These are phyloP conservation scores for Platysternon megacephalum DNA, from an alignment of 2,113 vertebrate genomes.

Conservation along the genomic window DNA sequence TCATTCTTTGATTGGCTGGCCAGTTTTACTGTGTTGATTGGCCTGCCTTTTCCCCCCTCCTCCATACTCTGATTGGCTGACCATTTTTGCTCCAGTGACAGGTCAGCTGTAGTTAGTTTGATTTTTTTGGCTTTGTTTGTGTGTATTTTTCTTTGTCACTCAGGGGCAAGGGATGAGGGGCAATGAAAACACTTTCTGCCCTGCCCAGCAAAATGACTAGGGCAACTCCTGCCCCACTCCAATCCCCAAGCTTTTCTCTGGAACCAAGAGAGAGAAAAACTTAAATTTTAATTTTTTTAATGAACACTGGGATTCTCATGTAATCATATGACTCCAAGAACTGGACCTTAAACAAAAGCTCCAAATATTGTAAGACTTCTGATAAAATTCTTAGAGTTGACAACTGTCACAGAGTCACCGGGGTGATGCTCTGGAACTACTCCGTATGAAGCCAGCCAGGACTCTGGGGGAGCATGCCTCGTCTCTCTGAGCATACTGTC, in stretches of 20 bases:
- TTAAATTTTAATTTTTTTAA: not conserved
- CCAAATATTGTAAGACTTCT: rapidly evolving
- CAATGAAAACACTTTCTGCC: not conserved
- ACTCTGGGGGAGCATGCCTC: too few relatives aligned
- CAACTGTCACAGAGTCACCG: not conserved
- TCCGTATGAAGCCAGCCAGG: too few relatives aligned
- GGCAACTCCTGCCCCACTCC: not conserved
- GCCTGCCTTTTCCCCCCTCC: not conserved
- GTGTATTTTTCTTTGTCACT: not conserved
- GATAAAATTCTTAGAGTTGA: rapidly evolving
- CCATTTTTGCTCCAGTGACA: not conserved
- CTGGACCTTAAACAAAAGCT: not conserved
- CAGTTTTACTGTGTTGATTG: not conserved
- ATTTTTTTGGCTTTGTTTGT: not conserved
- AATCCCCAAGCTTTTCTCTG: not conserved
- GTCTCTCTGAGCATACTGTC: too few relatives aligned
- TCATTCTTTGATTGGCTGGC: not conserved
- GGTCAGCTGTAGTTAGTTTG: not conserved
- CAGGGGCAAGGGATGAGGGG: not conserved
- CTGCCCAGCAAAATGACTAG: not conserved
- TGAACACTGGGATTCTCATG: not conserved
- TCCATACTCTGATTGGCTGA: not conserved
- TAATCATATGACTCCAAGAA: not conserved
- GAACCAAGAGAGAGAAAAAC: not conserved
- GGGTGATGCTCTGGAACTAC: too few relatives aligned